Percentiles rank a stretch among this genome's conserved stretches.
Evolutionary conservation across 2,888 invertebrate genomes (phyloP).

Genomic region (Branchinecta sandiegonensis): DNA sequence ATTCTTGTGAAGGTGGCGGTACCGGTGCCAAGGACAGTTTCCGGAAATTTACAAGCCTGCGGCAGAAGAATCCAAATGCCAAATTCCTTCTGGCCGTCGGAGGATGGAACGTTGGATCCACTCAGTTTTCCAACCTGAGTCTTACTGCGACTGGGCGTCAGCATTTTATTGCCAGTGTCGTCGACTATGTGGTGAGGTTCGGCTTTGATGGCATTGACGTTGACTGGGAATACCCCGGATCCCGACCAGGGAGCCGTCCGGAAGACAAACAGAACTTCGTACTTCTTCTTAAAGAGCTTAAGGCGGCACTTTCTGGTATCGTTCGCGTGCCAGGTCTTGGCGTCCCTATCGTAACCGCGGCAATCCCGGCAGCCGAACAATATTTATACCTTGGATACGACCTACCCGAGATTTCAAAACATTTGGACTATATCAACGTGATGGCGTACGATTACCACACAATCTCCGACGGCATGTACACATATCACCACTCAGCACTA

Average conservation of each 20-base stretch:
- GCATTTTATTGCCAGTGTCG: slow-evolving; percentile 21
- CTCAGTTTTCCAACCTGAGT: slow-evolving; percentile 35
- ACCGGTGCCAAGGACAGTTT: not conserved
- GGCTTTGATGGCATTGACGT: slow-evolving; percentile 41
- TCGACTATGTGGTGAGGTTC: slow-evolving; percentile 30
- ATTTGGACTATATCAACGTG: slow-evolving; percentile 31
- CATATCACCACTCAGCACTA: slow-evolving; percentile 20
- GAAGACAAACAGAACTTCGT: slow-evolving; percentile 37
- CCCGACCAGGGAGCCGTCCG: slow-evolving; percentile 35
- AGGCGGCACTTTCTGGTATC: slow-evolving; percentile 25
- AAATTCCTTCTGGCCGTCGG: slow-evolving; percentile 39
- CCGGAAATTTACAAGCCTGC: slow-evolving; percentile 31
- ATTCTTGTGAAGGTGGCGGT: slow-evolving; percentile 15
- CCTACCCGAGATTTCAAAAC: slow-evolving; percentile 30
- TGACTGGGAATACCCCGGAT: slow-evolving; percentile 40
- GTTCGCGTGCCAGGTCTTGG: slow-evolving; percentile 27
- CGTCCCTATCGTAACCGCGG: slow-evolving; percentile 30
- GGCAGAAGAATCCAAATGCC: slow-evolving; percentile 35
- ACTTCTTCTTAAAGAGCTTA: slow-evolving; percentile 32
- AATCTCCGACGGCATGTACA: slow-evolving; percentile 29
- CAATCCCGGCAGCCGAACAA: slow-evolving; percentile 30
- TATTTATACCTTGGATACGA: slow-evolving; percentile 31
- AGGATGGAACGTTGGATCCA: slow-evolving; percentile 39
- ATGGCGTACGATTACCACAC: slow-evolving; percentile 33
- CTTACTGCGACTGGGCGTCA: slow-evolving; percentile 32